Conservation (phyloP, 2,888 invertebrate genomes). For the Epistrophe grossulariae region DNA sequence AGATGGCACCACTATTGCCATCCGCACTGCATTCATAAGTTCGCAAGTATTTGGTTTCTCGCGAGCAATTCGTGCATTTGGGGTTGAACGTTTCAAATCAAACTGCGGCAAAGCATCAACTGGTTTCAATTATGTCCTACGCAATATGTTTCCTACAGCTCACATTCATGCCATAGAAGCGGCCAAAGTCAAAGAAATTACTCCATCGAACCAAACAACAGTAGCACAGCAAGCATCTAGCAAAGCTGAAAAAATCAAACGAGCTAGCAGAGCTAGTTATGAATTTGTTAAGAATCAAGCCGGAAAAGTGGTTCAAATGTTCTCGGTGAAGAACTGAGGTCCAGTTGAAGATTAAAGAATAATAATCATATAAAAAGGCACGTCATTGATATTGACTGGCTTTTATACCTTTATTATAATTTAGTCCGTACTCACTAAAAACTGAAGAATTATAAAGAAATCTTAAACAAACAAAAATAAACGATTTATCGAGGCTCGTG, state of each 20-base stretch:
- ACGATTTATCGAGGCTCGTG: constrained; percentile 46
- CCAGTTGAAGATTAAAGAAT: constrained; percentile 63
- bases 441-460: background rate
- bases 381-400: background rate
- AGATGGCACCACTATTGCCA: constrained; percentile 90
- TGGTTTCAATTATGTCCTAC: constrained; percentile 93
- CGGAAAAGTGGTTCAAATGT: constrained; percentile 82
- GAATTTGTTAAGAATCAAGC: constrained; percentile 89
- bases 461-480: background rate
- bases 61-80: constrained; percentile 94
- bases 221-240: constrained; percentile 78
- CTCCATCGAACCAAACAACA: constrained; percentile 74
- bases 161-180: constrained; percentile 81
- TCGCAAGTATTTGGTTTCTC: constrained; percentile 95
- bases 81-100: constrained; percentile 94
- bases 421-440: constrained; percentile 40
- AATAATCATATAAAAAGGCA: constrained; percentile 35
- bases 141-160: constrained; percentile 87
- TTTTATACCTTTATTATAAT: constrained; percentile 43
- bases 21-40: constrained; percentile 94
- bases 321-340: constrained; percentile 83
- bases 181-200: constrained; percentile 65
- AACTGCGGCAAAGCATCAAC: constrained; percentile 92
- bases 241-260: constrained; percentile 87
- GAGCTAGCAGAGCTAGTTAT: constrained; percentile 91